phyloP scores from a whole-genome alignment of 2,888 invertebrate species.

The Lepidochitona cinerea region DNA sequence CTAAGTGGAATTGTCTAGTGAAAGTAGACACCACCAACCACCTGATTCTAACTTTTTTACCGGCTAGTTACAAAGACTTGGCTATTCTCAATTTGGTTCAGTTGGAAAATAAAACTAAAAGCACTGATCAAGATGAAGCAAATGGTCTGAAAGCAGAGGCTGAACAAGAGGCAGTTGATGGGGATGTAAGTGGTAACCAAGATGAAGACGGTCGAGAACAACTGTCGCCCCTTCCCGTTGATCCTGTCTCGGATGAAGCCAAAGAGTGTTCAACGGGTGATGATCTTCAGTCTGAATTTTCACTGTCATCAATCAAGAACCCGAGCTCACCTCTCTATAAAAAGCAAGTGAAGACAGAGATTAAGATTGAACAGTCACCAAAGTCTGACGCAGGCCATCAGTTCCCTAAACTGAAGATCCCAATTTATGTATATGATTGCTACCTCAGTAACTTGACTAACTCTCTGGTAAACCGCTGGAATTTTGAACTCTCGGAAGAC shows the following conservation, averaged over 20 bases:
- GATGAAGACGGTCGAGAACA: background rate
- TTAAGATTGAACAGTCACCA: background rate
- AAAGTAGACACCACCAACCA: conserved; percentile 77
- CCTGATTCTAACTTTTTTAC: conserved; percentile 79
- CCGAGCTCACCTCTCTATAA: background rate
- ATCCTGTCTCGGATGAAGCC: background rate
- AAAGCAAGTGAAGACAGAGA: background rate
- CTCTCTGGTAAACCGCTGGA: conserved; percentile 62
- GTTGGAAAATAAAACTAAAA: background rate
- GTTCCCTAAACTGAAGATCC: conserved; percentile 64
- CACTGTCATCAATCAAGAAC: background rate
- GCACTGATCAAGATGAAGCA: too few relatives aligned
- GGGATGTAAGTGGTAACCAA: background rate
- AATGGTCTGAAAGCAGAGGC: too few relatives aligned
- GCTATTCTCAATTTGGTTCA: conserved; percentile 40
- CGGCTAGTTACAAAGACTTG: conserved; percentile 75
- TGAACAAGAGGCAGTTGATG: background rate
- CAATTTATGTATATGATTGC: conserved; percentile 81
- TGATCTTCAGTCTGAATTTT: background rate
- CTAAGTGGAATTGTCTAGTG: conserved; percentile 79
- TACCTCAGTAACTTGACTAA: conserved; percentile 75
- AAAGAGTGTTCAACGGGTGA: background rate
- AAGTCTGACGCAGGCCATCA: background rate
- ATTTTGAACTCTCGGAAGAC: conserved; percentile 50
- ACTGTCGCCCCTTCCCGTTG: background rate